Percentiles rank a stretch among this genome's conserved stretches.
Conservation (phyloP, 2,113 vertebrate species). For the Ascaphus truei region DNA sequence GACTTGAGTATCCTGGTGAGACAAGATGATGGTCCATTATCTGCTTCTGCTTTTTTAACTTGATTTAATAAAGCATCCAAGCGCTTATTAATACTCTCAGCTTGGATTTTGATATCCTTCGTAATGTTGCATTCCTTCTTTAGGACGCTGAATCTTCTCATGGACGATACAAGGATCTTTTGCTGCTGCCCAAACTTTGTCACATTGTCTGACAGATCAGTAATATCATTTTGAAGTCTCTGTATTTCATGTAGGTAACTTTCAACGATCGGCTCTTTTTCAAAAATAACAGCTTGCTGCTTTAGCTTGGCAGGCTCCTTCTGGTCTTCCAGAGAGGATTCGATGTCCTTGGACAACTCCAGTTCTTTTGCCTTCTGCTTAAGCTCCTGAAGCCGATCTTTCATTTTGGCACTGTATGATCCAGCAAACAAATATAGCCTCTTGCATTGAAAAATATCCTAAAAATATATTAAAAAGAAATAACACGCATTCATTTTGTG, state of each 20-base stretch:
- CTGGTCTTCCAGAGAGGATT: constrained; percentile 17
- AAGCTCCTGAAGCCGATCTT: constrained; percentile 84
- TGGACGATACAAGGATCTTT: constrained; percentile 76
- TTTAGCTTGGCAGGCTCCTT: constrained; percentile 57
- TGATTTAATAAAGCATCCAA: constrained; percentile 72
- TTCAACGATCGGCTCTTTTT: constrained; percentile 79
- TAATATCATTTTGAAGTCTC: constrained; percentile 75
- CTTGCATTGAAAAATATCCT: not conserved
- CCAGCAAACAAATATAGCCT: not conserved
- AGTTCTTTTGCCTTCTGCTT: constrained; percentile 70
- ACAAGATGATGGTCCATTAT: constrained; percentile 62
- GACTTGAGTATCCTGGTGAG: constrained; percentile 71
- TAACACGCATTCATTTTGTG: not conserved
- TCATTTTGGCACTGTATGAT: constrained; percentile 63
- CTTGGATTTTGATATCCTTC: constrained; percentile 79
- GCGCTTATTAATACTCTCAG: constrained; percentile 71
- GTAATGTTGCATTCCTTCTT: constrained; percentile 84
- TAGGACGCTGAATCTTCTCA: constrained; percentile 89
- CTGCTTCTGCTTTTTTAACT: constrained; percentile 66
- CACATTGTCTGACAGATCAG: constrained; percentile 72
- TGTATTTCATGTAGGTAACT: constrained; percentile 78
- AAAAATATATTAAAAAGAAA: not conserved
- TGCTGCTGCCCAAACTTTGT: constrained; percentile 82
- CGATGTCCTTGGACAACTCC: constrained; percentile 45
- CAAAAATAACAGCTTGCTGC: constrained; percentile 84